phyloP scores from a whole-genome alignment of 1,140 invertebrate species.

The Dreissena rostriformis region DNA sequence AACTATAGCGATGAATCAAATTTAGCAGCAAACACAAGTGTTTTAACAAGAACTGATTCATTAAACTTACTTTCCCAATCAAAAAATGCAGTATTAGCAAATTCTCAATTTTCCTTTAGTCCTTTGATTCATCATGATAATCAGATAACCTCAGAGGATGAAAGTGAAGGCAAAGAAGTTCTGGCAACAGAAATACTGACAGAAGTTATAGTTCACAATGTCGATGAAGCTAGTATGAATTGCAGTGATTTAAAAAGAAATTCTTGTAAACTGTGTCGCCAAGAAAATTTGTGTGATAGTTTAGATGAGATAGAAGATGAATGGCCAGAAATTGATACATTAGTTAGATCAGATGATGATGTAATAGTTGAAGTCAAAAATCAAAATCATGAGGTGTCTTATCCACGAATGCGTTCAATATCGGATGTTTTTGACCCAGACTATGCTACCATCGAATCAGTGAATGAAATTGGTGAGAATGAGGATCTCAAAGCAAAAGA shows the following conservation, averaged over 20 bases:
- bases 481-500: neutral
- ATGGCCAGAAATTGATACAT: conserved; percentile 35
- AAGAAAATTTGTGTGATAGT: conserved; percentile 15
- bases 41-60: neutral
- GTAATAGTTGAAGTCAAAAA: neutral
- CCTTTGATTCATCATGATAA: neutral
- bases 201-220: conserved; percentile 29
- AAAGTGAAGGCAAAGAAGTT: neutral
- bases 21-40: neutral
- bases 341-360: conserved; percentile 22
- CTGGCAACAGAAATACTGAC: conserved; percentile 10
- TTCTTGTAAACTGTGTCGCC: neutral
- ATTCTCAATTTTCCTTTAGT: neutral
- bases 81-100: neutral
- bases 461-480: neutral
- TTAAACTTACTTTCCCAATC: neutral
- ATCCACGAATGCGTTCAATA: neutral
- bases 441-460: neutral
- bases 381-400: neutral
- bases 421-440: conserved; percentile 13
- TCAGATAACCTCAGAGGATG: neutral
- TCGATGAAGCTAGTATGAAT: neutral
- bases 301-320: conserved; percentile 4
- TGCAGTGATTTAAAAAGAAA: neutral
- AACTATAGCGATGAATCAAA: neutral